Percentiles rank a stretch among this genome's conserved stretches.
These are phyloP conservation scores for Thamnophis sirtalis DNA, from an alignment of 2,113 vertebrate genomes.

Conservation along the genomic window DNA sequence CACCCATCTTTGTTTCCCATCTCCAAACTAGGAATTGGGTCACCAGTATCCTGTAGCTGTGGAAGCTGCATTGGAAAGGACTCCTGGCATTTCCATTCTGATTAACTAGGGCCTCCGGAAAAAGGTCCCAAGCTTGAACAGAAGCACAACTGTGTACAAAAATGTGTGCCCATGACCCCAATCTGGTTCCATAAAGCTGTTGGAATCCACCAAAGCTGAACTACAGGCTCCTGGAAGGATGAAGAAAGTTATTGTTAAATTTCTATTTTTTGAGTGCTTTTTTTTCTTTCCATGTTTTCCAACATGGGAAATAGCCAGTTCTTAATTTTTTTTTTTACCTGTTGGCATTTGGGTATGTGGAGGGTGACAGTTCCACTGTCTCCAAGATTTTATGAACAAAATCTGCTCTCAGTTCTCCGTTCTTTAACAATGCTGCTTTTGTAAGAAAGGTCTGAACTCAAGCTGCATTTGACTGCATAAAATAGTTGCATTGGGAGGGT, in stretches of 20 bases:
- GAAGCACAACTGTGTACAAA: conserved; percentile 46
- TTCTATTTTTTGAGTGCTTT: conserved; percentile 60
- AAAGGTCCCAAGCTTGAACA: conserved; percentile 37
- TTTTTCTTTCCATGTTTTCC: conserved; percentile 23
- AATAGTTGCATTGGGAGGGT: background rate
- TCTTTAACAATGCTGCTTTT: background rate
- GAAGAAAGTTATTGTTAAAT: conserved; percentile 63
- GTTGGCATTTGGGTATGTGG: conserved; percentile 30
- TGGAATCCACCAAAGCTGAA: conserved; percentile 26
- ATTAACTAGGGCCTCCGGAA: conserved; percentile 41
- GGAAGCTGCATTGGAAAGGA: conserved; percentile 43
- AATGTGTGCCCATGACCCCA: conserved; percentile 10
- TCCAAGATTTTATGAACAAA: conserved; percentile 28
- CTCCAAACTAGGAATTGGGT: conserved; percentile 53
- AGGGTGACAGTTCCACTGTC: background rate
- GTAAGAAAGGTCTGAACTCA: background rate
- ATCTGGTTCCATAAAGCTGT: background rate
- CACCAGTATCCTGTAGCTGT: conserved; percentile 53
- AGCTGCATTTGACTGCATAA: accelerated
- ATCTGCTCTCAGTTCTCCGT: background rate
- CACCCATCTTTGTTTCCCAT: background rate
- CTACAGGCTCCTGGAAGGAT: conserved; percentile 45
- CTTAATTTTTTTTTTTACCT: conserved; percentile 3
- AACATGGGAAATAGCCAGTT: conserved; percentile 44
- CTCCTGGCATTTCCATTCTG: conserved; percentile 31